Base-by-base conservation (phyloP, 30 jellyfish, hydroid and myxozoan genomes). In the Nemopilema nomurai region DNA sequence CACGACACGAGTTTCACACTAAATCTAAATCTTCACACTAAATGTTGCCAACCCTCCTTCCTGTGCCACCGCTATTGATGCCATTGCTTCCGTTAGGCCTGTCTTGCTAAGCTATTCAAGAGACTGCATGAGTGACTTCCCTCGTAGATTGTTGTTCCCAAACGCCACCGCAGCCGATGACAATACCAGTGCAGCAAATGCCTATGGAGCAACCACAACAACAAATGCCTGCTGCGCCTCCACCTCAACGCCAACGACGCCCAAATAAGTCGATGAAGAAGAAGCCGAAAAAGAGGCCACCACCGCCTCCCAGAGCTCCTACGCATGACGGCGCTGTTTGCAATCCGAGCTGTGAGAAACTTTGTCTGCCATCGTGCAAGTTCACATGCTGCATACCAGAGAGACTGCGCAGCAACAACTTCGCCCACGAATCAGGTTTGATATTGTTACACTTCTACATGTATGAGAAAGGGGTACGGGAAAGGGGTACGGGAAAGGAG, bases 321-420 rank as follows among this genome's bases (percentile, higher is more conserved):
- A 25, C 95, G 8, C 62, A 32, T 64, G 92, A 74, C 32, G 92
- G 90, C 19, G 22, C 86, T 28, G 27, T 33, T 80, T 91, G 98
- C 57, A 95, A 91, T 82, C 96, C 96, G 3, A 80, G 95, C 68
- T 91, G 98, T 28, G 95, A 91, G 76, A 86, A 81, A 41, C 85
- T 91, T 6, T 91, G 98, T 68, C 84, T 91, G 41, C 98, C 98
- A 63, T 76, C 94, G n/a, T 91, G 98, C 74, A 92, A 86, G 25
- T 91, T 91, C 76, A 86, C 88, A 83, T 91, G 98, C 68, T 91
- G 98, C 52, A 91, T 91, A 9, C 98, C 98, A 1, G 78, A 69
- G 53, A 52, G 92, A 29, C 69, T 91, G 63, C 76, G 98, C 19
- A 91, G 89, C 73, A 86, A 84, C 19, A 87, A 86, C 52, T 86